Conservation (phyloP, 2,113 vertebrate species). For the Mola mola region DNA sequence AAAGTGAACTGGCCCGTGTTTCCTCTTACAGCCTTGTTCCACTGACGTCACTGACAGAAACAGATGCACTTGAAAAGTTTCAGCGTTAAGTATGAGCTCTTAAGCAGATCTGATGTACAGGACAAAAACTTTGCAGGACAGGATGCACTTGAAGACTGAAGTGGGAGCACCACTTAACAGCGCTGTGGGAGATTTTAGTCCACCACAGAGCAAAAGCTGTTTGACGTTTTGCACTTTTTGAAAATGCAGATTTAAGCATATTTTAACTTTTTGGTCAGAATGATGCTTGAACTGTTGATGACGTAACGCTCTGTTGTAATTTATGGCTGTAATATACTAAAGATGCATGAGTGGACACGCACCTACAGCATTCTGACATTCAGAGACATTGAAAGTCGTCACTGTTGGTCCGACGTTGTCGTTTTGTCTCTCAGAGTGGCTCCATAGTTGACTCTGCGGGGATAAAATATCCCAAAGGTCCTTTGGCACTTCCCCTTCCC, state of each 20-base stretch:
- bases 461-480: constrained; percentile 19
- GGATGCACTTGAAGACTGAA: constrained; percentile 29
- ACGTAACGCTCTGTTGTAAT: not conserved
- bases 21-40: constrained; percentile 3
- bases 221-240: not conserved
- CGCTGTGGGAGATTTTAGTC: constrained; percentile 5
- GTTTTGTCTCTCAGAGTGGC: no score
- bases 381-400: constrained; percentile 1
- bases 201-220: constrained; percentile 6
- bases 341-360: not conserved
- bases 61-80: constrained; percentile 29
- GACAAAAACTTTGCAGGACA: constrained; percentile 34
- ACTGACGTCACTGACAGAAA: constrained; percentile 19
- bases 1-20: constrained; percentile 5
- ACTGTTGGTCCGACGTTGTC: constrained; percentile 7
- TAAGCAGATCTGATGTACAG: constrained; percentile 27
- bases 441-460: not conserved
- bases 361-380: not conserved
- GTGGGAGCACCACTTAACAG: constrained; percentile 10
- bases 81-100: constrained; percentile 28
- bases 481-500: constrained; percentile 11
- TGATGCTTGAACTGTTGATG: not conserved
- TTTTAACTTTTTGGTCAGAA: not conserved
- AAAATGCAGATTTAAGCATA: no score
- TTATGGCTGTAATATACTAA: not conserved